Evolutionary conservation across 2,888 invertebrate species (phyloP).

Genomic region (Scotopteryx bipunctaria): DNA sequence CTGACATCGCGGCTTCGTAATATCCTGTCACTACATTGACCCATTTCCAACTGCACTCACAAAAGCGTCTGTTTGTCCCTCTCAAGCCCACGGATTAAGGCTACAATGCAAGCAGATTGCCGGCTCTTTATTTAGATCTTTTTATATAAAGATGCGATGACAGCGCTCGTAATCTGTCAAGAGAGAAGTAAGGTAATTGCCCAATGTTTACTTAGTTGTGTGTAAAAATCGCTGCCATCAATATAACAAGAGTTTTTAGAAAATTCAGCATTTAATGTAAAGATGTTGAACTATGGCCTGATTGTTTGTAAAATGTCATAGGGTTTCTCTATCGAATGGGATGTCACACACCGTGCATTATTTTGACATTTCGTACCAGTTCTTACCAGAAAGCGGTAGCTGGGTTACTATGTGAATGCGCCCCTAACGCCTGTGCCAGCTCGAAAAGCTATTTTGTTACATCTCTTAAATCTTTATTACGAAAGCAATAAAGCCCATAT

Average conservation of each 20-base stretch:
- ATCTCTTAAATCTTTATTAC: slow-evolving; percentile 71
- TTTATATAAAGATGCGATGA: no score
- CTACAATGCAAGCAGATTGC: slow-evolving; percentile 9
- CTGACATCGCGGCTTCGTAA: slow-evolving; percentile 75
- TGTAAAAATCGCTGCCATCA: no score
- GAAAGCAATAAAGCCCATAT: slow-evolving; percentile 76
- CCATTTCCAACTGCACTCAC: slow-evolving; percentile 55
- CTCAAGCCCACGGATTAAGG: slow-evolving; percentile 35
- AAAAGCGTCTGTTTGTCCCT: slow-evolving; percentile 45
- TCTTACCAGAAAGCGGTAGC: background rate
- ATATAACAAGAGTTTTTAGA: no score
- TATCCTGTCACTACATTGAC: slow-evolving; percentile 74
- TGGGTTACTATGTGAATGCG: slow-evolving; percentile 23
- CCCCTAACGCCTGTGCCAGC: slow-evolving; percentile 32
- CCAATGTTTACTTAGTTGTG: no score
- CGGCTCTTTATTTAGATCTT: background rate
- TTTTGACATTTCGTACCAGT: background rate
- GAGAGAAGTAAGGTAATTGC: no score
- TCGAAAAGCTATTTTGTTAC: slow-evolving; percentile 49
- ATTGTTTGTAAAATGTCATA: no score
- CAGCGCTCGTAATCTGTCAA: no score
- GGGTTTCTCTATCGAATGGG: no score
- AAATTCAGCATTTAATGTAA: no score
- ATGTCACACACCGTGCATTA: no score
- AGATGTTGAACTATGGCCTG: no score